Evolutionary conservation across 2,797 vertebrate genomes (phyloP), one percentile per base, ranked within the genome.

Genomic region (Pseudochirops corinnae): DNA sequence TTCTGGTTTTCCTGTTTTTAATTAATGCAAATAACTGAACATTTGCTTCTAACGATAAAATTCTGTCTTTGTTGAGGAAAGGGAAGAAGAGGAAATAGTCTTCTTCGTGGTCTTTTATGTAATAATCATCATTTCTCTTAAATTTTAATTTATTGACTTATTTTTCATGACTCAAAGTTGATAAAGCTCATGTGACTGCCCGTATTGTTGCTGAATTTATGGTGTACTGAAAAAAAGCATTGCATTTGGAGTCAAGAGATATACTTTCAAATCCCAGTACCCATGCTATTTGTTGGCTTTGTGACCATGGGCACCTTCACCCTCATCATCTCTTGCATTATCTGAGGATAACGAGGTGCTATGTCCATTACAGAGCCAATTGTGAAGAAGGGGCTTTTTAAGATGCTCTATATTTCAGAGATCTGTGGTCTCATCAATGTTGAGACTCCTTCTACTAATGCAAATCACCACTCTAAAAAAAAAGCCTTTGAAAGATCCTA

Each of bases 11-110:
- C 0, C 26, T 92, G 1, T 46, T 96, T 96, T 94, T 56, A 10
- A 74, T 94, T 82, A 57, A 92, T 93, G 24, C 3, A 82, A 5
- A 55, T 87, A 94, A 93, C 87, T 93, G 82, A 87, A 39, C 31
- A 74, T n/a, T 91, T 57, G 50, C 0, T 21, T 21, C 39, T 92
- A 91, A 94, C 53, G 91, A 55, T 39, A 92, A 39, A 92, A 24
- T 53, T 53, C 11, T 62, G 9, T 91, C 94, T 87, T 21, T 46
- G 39, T 46, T 0, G 74, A 87, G 39, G 21, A 87, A 46, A 87
- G 9, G 3, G 9, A 39, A 87, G 24, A 50, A 87, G 39, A 87
- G 21, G 10, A 26, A 46, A 14, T 1, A 87, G 39, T 87, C 1
- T 21, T 26, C 9, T 87, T 95, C 21, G 7, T 50, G 57, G 55